A percentile compares a stretch with the other conserved stretches of the same genome.
Conservation (phyloP, 2,113 vertebrate genomes). For the Tonatia bakeri region DNA sequence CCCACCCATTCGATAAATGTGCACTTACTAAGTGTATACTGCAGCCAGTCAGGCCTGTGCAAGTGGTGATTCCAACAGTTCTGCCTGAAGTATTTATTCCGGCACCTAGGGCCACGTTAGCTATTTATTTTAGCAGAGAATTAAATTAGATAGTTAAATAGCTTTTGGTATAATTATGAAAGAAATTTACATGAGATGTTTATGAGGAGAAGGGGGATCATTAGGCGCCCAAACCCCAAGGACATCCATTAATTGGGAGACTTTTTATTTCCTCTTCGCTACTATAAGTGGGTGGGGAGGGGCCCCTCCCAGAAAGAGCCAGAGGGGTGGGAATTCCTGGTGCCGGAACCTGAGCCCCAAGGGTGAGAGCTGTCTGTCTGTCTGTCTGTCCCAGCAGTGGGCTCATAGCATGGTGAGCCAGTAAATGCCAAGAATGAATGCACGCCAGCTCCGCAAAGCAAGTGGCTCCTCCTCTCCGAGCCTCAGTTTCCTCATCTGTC, state of each 20-base stretch:
- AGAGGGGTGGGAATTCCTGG: neutral
- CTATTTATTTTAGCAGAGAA: conserved; percentile 81
- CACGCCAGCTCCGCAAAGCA: neutral
- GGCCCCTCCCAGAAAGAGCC: neutral
- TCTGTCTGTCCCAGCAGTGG: neutral
- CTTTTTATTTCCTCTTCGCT: neutral
- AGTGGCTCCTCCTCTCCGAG: neutral
- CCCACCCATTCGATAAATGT: conserved; percentile 71
- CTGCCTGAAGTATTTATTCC: conserved; percentile 78
- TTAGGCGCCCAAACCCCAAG: conserved; percentile 18
- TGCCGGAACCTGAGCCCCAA: neutral
- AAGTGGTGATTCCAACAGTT: conserved; percentile 50
- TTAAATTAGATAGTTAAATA: conserved; percentile 82
- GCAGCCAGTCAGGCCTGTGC: conserved; percentile 63
- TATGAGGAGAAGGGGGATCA: conserved; percentile 47
- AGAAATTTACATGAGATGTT: conserved; percentile 69
- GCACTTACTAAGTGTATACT: conserved; percentile 72
- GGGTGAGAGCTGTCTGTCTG: neutral
- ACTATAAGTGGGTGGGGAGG: neutral
- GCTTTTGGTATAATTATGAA: conserved; percentile 75
- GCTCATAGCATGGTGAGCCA: neutral
- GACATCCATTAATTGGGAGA: neutral
- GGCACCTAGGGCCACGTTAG: conserved; percentile 76
- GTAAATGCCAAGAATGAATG: neutral
- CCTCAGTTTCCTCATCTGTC: neutral